These are phyloP conservation scores for Prunella himalayana DNA, from an alignment of 2,113 vertebrate genomes.

Conservation along the genomic window DNA sequence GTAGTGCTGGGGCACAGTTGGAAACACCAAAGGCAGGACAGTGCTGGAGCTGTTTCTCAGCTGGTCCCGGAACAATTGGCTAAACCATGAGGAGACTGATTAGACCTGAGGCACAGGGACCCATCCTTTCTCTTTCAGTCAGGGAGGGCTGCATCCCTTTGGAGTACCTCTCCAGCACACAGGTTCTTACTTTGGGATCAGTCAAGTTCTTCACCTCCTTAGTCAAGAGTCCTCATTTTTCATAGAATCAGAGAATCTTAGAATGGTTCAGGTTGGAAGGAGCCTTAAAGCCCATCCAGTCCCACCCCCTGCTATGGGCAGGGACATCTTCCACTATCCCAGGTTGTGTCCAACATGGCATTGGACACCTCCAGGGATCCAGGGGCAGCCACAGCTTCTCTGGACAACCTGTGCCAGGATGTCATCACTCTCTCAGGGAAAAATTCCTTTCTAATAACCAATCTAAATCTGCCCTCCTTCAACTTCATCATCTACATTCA, in stretches of 20 bases:
- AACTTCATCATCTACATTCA: background rate
- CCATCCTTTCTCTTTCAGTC: background rate
- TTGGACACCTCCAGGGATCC: background rate
- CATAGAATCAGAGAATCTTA: background rate
- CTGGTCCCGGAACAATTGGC: background rate
- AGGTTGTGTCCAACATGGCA: fast-evolving
- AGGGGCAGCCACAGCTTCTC: background rate
- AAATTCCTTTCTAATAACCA: background rate
- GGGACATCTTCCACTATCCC: background rate
- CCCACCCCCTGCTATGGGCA: background rate
- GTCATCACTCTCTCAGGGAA: background rate
- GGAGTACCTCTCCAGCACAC: background rate
- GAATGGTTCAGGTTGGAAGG: background rate
- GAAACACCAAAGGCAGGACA: background rate
- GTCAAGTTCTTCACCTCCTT: background rate
- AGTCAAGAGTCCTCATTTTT: background rate
- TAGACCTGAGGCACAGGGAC: background rate
- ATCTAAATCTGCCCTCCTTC: background rate
- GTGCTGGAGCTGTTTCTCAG: background rate
- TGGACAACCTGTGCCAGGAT: fast-evolving
- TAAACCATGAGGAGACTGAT: background rate
- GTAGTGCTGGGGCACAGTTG: background rate
- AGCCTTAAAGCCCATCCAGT: background rate
- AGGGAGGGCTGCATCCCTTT: background rate
- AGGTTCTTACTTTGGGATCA: background rate